Evolutionary conservation across 2,888 invertebrate species (phyloP), one percentile per base, ranked within the genome.

Genomic region (Dasysyrphus tricinctus): DNA sequence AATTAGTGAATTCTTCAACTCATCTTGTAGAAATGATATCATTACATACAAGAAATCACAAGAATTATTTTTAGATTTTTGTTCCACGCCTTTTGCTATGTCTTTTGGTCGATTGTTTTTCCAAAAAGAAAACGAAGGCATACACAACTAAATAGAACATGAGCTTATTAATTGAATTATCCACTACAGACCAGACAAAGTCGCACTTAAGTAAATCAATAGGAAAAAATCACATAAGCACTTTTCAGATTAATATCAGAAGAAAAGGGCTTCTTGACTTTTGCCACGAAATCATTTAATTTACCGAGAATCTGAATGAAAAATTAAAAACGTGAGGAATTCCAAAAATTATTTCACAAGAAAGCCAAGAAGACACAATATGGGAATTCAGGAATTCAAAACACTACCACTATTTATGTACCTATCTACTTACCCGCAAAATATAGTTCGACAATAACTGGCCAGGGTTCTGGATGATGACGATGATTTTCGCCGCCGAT

Each of bases 401-500:
- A 44, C 44, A 44, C 1, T 5, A 39, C 12, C 39, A 39, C 11
- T 11, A 3, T 37, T 47, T 59, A 78, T 59, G 57, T 37, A 11
- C 24, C 9, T 51, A 2, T 24, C 24, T 12, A 91, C 91, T 91
- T 88, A 92, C 92, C 92, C 91, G 90, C 93, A 93, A 81, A 92
- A 88, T 86, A 92, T 91, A 89, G 90, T 90, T 89, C 91, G 91
- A 88, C 91, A 92, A 44, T 91, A 88, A 89, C 91, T 91, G 76
- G 90, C 90, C 88, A 92, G 88, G 80, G 91, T 92, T 90, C 90
- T 90, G n/a, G 47, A 5, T 19, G 65, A 49, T 34, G 65, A 65
- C 70, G 90, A 89, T 89, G 91, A 91, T 89, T 91, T 91, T 80
- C 91, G 90, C 47, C 92, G 90, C 34, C 93, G 90, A 89, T 92